Conservation (phyloP, 2,113 vertebrate species). For the Toxotes jaculatrix region DNA sequence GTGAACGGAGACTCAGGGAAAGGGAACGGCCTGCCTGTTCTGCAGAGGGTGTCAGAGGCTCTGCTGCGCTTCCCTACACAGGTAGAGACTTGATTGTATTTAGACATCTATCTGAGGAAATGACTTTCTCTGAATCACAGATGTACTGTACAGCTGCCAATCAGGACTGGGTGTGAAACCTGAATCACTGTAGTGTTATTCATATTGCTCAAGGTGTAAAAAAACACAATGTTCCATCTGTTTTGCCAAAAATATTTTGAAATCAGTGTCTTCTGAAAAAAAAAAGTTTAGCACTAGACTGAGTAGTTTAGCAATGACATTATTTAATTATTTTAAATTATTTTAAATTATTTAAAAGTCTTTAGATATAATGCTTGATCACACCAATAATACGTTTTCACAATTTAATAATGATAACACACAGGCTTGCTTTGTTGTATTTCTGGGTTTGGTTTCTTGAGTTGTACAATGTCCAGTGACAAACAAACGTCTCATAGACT, state of each 20-base stretch:
- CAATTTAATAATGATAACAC: not conserved
- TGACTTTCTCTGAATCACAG: constrained; percentile 23
- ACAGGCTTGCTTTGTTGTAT: not conserved
- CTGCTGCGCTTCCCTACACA: constrained; percentile 88
- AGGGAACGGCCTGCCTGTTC: constrained; percentile 70
- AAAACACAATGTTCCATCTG: not conserved
- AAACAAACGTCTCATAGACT: not conserved
- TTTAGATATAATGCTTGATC: not conserved
- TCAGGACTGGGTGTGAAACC: not conserved
- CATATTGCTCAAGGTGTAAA: not conserved
- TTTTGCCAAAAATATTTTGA: not conserved
- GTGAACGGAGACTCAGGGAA: constrained; percentile 65
- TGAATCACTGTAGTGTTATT: not conserved
- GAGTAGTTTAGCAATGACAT: no score
- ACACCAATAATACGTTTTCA: not conserved
- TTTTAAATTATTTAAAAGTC: not conserved
- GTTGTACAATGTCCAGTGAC: not conserved
- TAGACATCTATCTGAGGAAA: not conserved
- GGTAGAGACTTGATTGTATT: constrained; percentile 76
- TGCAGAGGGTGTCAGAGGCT: constrained; percentile 88
- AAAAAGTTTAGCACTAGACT: no score
- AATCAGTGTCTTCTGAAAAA: not conserved
- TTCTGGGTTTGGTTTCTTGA: not conserved
- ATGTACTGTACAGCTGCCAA: not conserved
- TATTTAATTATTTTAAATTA: not conserved